A percentile compares a stretch with the other conserved stretches of the same genome.
These are phyloP conservation scores for Mus spretus DNA, from an alignment of 2,797 vertebrate genomes.

Conservation along the genomic window DNA sequence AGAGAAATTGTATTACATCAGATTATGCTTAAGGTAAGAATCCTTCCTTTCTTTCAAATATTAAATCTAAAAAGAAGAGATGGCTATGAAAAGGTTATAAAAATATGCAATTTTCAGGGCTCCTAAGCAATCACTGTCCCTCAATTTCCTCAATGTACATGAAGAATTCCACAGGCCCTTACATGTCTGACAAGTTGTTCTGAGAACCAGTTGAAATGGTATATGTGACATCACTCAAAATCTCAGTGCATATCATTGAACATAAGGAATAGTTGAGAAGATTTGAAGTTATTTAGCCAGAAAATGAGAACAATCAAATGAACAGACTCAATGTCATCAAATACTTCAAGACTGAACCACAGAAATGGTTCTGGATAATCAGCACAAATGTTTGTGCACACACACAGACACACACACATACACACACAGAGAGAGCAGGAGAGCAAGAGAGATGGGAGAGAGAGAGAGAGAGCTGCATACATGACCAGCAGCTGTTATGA, in stretches of 20 bases:
- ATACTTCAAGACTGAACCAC: not conserved
- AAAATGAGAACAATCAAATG: not conserved
- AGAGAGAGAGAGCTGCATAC: not conserved
- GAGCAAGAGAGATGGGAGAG: not conserved
- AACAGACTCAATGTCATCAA: not conserved
- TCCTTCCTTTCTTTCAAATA: not conserved
- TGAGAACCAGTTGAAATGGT: constrained; percentile 31
- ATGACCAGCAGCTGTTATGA: not conserved
- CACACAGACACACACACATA: not conserved
- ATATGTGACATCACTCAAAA: not conserved
- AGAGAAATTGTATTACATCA: not conserved
- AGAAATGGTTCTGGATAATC: not conserved
- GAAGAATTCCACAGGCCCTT: not conserved
- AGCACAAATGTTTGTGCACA: not conserved
- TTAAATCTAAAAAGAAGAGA: not conserved
- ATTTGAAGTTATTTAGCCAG: not conserved
- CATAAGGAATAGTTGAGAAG: not conserved
- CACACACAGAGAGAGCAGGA: not conserved
- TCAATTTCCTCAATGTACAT: not conserved
- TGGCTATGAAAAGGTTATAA: not conserved
- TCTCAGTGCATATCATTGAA: not conserved
- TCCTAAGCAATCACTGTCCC: not conserved
- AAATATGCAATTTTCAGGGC: not conserved
- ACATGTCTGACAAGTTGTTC: not conserved
- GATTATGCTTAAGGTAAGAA: constrained; percentile 22